Base-by-base conservation (phyloP, 2,888 invertebrate species). In the Epirrhoe alternata region DNA sequence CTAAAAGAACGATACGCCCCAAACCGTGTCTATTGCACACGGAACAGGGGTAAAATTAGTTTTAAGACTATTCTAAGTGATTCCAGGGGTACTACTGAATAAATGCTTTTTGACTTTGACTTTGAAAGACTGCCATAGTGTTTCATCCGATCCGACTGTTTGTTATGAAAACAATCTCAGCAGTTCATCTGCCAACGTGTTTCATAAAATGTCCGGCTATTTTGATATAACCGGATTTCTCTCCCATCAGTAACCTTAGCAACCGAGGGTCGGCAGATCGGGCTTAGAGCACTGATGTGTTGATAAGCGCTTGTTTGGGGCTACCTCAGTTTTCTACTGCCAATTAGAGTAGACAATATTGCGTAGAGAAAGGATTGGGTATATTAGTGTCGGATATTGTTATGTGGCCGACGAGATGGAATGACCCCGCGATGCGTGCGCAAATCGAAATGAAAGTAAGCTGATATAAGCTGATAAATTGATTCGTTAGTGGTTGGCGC, bases 361-460 rank as follows among this genome's bases (percentile, higher is more conserved):
- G 85, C 81, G 82, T 73, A 78, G 76, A 79, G 81, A 87, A 90
- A 88, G 89, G 90, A 90, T 88, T 88, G 86, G 85, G 67, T 56
- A 86, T 91, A 92, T 92, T 90, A 90, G 83, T 87, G 88, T 87
- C 89, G 83, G 89, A 90, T 90, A 90, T 91, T 92, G 92, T 92
- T 91, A 86, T 82, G 81, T 76, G 83, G 72, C 77, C 86, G 80
- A 74, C 85, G 83, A 83, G 75, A 86, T 81, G 89, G 86, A 86
- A 87, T 66, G 77, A 73, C 75, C 54, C 70, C 65, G 70, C 68
- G 73, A 66, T 69, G 75, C 68, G 47, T 65, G 68, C 59, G 38
- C 54, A 54, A 68, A 69, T 67, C 60, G 64, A 59, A 70, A 67
- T 53, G 66, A 66, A 68, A 66, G 69, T 69, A 69, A 69, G 69